Base-by-base conservation (phyloP, 2,113 vertebrate genomes). In the Toxostoma redivivum region DNA sequence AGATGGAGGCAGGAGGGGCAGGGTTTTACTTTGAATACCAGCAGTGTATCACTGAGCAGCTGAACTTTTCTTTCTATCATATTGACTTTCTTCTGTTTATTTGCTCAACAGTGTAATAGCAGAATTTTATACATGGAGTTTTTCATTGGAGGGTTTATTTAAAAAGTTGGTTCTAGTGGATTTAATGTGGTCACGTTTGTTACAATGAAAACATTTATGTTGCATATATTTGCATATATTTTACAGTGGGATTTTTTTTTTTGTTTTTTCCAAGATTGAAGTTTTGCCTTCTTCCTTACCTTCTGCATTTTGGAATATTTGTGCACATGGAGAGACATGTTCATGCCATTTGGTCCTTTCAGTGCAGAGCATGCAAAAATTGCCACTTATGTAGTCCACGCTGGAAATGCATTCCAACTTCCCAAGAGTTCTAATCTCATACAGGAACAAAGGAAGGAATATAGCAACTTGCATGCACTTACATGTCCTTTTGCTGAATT, bases 401-500 rank as follows among this genome's bases (percentile, higher is more conserved):
- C 56, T 66, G 70, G 47, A 83, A 90, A 83, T 35, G 31, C 48
- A 70, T 88, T 37, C n/a, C 11, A 8, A 62, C n/a, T 60, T 90
- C n/a, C 69, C n/a, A 14, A 40, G 85, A 54, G 22, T 66, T 94
- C 81, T 70, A 38, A 57, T 82, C 66, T 73, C 42, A 25, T 90
- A 81, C 25, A 42, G 28, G 35, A 72, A 37, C 40, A 74, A 94
- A 77, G 58, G 60, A 87, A 92, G 21, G 62, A 72, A 53, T 60
- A 69, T 31, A 80, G 82, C 84, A 81, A 56, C 57, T 48, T 81
- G 50, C 56, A 37, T 82, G 50, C 47, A 61, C 4, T 81, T 94
- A 57, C 61, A 72, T 28, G 67, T 71, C 72, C 57, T 92, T 96
- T 94, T 83, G 64, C 83, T 93, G 80, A 87, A 51, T 81, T 93